These are phyloP conservation scores for Camponotus pennsylvanicus DNA, from an alignment of 1,140 invertebrate species.

Conservation along the genomic window DNA sequence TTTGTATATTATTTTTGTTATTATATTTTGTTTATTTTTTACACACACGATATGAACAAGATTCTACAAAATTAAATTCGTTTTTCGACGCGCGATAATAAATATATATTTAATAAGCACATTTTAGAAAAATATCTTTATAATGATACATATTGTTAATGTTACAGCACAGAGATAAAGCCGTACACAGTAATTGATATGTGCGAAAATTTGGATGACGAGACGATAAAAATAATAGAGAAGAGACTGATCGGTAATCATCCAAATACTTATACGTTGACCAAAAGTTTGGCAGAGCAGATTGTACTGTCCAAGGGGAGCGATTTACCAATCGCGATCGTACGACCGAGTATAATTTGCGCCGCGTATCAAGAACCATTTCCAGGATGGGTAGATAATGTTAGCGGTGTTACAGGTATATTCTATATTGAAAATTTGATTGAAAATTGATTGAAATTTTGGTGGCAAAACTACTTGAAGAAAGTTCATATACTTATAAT, in stretches of 20 bases:
- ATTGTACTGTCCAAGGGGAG: constrained; percentile 89
- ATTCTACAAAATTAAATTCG: background rate
- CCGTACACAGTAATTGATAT: constrained; percentile 91
- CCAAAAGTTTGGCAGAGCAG: constrained; percentile 94
- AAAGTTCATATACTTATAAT: too few relatives aligned
- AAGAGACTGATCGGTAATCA: constrained; percentile 91
- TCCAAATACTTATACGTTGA: constrained; percentile 96
- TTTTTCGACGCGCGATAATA: background rate
- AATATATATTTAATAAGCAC: background rate
- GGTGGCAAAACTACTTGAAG: too few relatives aligned
- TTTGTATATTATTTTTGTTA: background rate
- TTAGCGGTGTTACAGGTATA: constrained; percentile 92
- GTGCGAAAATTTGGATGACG: constrained; percentile 90
- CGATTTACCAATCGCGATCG: constrained; percentile 93
- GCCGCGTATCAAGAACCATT: constrained; percentile 92
- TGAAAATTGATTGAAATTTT: background rate
- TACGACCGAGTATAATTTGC: constrained; percentile 96
- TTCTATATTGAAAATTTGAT: background rate
- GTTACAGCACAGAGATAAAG: constrained; percentile 88
- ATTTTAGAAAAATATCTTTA: background rate
- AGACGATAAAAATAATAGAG: constrained; percentile 89
- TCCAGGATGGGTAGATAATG: constrained; percentile 98
- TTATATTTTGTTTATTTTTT: too few relatives aligned
- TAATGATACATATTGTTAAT: constrained; percentile 35
- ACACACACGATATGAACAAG: background rate